Conservation (phyloP, 2,888 invertebrate genomes). For the Morpho helenor region DNA sequence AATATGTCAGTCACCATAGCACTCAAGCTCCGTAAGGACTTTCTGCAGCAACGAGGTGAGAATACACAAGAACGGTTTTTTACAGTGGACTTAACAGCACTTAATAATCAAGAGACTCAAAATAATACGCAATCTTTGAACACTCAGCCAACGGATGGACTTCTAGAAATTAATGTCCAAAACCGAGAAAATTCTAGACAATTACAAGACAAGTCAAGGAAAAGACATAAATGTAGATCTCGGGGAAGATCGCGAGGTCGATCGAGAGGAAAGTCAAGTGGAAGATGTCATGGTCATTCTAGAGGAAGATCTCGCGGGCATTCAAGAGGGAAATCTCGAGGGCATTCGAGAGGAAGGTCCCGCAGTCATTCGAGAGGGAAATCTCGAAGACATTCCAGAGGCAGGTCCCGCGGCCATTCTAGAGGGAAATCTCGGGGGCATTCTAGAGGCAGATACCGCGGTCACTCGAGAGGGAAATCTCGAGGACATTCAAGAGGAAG, state of each 20-base stretch:
- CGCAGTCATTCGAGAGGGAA: slow-evolving; percentile 8
- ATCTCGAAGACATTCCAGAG: slow-evolving; percentile 11
- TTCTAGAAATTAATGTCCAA: slow-evolving; percentile 1
- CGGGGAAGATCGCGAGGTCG: slow-evolving; percentile 7
- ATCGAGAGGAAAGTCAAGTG: slow-evolving; percentile 14
- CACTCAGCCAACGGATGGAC: not conserved
- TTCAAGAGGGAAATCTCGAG: slow-evolving; percentile 11
- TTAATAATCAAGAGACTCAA: not conserved
- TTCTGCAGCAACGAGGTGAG: slow-evolving; percentile 13
- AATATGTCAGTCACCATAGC: slow-evolving; percentile 13
- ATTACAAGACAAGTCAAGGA: slow-evolving; percentile 12
- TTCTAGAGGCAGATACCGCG: slow-evolving; percentile 17
- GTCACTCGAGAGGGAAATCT: slow-evolving; percentile 14
- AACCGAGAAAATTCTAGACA: not conserved
- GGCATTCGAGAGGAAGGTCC: slow-evolving; percentile 10
- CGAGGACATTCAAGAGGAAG: slow-evolving; percentile 18
- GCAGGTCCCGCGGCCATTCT: slow-evolving; percentile 15
- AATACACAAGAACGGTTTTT: slow-evolving; percentile 8
- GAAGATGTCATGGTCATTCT: slow-evolving; percentile 9
- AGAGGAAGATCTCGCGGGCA: slow-evolving; percentile 14
- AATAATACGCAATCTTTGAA: not conserved
- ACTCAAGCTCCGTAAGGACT: slow-evolving; percentile 4
- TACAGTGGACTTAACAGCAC: slow-evolving; percentile 4
- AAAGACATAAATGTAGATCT: slow-evolving; percentile 12
- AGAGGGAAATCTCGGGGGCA: slow-evolving; percentile 10